Conservation (phyloP, 37 sponge, comb jelly and placozoan genomes). For the Chondrosia reniformis region DNA sequence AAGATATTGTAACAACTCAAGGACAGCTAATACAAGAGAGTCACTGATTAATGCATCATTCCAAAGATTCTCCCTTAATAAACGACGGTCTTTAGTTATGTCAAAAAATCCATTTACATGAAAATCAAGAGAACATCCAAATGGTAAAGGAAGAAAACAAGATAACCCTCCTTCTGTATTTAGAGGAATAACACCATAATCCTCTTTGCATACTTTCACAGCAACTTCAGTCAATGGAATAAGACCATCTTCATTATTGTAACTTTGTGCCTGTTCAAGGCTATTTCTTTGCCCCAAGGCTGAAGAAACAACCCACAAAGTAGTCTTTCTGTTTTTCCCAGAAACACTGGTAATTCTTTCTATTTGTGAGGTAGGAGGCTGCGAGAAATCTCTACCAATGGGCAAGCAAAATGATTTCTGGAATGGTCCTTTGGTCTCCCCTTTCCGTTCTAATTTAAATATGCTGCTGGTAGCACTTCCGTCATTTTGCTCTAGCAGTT, state of each 20-base stretch:
- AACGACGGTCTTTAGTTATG: slow-evolving; percentile 43
- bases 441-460: not conserved
- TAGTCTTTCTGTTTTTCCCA: no score
- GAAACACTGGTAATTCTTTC: not conserved
- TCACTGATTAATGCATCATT: slow-evolving; percentile 33
- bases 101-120: slow-evolving; percentile 56
- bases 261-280: not conserved
- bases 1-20: slow-evolving; percentile 17
- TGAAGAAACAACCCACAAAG: not conserved
- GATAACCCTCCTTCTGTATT: slow-evolving; percentile 25
- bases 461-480: not conserved
- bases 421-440: not conserved
- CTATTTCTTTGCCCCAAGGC: slow-evolving; percentile 10
- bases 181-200: no score
- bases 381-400: not conserved
- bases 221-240: slow-evolving; percentile 45
- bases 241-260: slow-evolving; percentile 25
- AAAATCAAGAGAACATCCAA: slow-evolving; percentile 27
- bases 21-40: slow-evolving; percentile 36
- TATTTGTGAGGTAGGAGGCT: not conserved
- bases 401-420: not conserved
- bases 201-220: slow-evolving; percentile 1
- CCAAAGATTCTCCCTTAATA: slow-evolving; percentile 37
- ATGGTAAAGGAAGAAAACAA: slow-evolving; percentile 65
- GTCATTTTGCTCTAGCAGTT: slow-evolving; percentile 33